Conservation (phyloP, 2,888 invertebrate species). For the Caenorhabditis sinica region DNA sequence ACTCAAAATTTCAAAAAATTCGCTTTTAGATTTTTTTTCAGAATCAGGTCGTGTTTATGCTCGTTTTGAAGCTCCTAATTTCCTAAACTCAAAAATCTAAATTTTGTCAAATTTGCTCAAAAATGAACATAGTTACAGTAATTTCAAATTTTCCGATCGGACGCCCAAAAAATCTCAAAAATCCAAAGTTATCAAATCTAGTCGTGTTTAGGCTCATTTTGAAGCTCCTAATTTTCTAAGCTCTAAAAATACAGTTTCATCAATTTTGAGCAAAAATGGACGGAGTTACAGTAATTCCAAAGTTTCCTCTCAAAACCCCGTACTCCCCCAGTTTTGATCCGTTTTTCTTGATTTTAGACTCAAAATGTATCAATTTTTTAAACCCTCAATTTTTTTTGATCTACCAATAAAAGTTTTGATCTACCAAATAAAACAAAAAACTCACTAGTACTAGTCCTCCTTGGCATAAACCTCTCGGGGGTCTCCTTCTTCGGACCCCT, state of each 20-base stretch:
- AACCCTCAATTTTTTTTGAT: no score
- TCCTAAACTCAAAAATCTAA: background rate
- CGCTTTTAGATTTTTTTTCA: no score
- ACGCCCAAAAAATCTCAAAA: background rate
- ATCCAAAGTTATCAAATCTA: background rate
- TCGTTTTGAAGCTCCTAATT: background rate
- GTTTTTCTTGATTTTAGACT: background rate
- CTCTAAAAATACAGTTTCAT: no score
- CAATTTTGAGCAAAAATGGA: background rate
- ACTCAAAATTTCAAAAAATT: background rate
- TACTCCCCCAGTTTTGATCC: background rate
- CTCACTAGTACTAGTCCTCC: slow-evolving; percentile 62
- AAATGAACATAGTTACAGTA: slow-evolving; percentile 1
- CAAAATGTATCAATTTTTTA: no score
- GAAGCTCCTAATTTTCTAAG: background rate
- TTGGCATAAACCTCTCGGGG: slow-evolving; percentile 22
- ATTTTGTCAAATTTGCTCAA: background rate
- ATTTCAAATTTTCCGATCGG: background rate
- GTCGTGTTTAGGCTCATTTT: background rate
- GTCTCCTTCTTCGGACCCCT: slow-evolving; percentile 44
- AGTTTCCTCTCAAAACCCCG: background rate
- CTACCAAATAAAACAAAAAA: slow-evolving; percentile 29
- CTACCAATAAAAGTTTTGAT: no score
- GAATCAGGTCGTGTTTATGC: background rate
- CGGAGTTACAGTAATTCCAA: background rate